phyloP scores from a whole-genome alignment of 2,888 invertebrate species.

The Operophtera brumata region DNA sequence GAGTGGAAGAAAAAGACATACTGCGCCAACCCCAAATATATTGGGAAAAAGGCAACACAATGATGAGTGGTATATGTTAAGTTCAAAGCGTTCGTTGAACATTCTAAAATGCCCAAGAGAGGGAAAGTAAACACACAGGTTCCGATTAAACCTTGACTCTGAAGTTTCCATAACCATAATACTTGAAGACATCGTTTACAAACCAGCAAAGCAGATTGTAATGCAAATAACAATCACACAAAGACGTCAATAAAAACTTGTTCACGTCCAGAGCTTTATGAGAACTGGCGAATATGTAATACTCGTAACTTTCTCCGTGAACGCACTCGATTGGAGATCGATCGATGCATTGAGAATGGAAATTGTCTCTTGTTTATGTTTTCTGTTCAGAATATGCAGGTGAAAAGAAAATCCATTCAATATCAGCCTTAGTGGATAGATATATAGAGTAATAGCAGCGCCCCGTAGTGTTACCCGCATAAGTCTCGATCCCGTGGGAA shows the following conservation, averaged over 20 bases:
- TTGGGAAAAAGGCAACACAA: too few relatives aligned
- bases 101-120: background rate
- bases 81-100: too few relatives aligned
- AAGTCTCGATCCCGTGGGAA: too few relatives aligned
- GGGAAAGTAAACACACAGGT: constrained; percentile 6
- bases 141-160: constrained; percentile 1
- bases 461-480: too few relatives aligned
- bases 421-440: too few relatives aligned
- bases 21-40: too few relatives aligned
- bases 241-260: constrained; percentile 37
- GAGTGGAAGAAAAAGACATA: too few relatives aligned
- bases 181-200: constrained; percentile 16
- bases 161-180: constrained; percentile 13
- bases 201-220: constrained; percentile 19
- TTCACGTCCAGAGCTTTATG: constrained; percentile 34
- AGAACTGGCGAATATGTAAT: constrained; percentile 33
- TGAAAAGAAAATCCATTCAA: too few relatives aligned
- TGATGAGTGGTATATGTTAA: too few relatives aligned
- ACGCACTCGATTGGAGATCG: constrained; percentile 42
- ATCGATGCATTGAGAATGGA: constrained; percentile 29
- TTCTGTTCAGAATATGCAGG: background rate
- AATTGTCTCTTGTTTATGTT: constrained; percentile 23
- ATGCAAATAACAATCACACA: constrained; percentile 29
- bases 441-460: too few relatives aligned
- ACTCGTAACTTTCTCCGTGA: constrained; percentile 48